Conservation (phyloP, 2,113 vertebrate species). For the Kryptolebias marmoratus region DNA sequence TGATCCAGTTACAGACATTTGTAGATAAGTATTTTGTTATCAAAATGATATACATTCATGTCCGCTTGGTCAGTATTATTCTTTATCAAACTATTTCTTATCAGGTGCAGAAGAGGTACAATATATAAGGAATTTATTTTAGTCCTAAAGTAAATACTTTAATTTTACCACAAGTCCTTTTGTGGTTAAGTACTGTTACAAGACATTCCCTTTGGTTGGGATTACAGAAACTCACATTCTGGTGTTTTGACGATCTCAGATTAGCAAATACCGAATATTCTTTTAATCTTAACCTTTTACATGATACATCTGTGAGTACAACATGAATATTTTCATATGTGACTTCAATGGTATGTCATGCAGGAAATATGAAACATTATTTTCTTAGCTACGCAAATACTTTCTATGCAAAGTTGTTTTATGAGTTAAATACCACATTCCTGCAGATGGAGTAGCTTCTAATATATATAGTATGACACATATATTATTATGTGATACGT, state of each 20-base stretch:
- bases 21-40: slow-evolving; percentile 82
- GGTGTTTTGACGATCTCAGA: slow-evolving; percentile 27
- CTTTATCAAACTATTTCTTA: slow-evolving; percentile 69
- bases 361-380: slow-evolving; percentile 60
- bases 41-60: slow-evolving; percentile 67
- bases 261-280: slow-evolving; percentile 24
- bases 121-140: slow-evolving; percentile 51
- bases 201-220: slow-evolving; percentile 40
- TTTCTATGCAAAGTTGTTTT: slow-evolving; percentile 79
- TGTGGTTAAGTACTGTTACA: slow-evolving; percentile 41
- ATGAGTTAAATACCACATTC: slow-evolving; percentile 61
- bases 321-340: slow-evolving; percentile 59
- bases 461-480: slow-evolving; percentile 52
- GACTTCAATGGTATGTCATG: slow-evolving; percentile 44
- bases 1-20: slow-evolving; percentile 73
- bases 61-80: slow-evolving; percentile 75
- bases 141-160: slow-evolving; percentile 52
- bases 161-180: slow-evolving; percentile 73
- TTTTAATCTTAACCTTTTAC: slow-evolving; percentile 35
- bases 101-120: slow-evolving; percentile 64
- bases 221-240: slow-evolving; percentile 28
- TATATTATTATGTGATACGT: slow-evolving; percentile 55
- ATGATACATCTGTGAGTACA: slow-evolving; percentile 33
- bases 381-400: slow-evolving; percentile 65
- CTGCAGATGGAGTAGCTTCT: slow-evolving; percentile 48